Conservation (phyloP, 2,797 vertebrate genomes). For the Glossophaga mutica region DNA sequence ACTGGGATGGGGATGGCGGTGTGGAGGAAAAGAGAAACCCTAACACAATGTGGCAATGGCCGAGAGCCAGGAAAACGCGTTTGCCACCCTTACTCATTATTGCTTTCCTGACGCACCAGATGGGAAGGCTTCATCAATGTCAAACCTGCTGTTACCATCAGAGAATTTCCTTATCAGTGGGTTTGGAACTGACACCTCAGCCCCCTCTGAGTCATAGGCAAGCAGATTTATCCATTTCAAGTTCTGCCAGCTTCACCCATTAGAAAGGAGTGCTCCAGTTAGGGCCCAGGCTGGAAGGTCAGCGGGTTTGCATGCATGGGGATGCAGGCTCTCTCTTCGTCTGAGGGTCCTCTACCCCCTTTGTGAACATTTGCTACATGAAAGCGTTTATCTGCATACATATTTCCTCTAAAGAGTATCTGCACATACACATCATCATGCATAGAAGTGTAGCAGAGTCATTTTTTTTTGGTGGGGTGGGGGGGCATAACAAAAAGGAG, state of each 20-base stretch:
- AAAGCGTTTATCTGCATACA: neutral
- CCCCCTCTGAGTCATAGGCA: conserved; percentile 6
- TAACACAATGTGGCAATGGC: conserved; percentile 25
- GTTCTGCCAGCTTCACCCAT: neutral
- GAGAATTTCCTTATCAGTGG: conserved; percentile 60
- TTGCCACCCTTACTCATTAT: neutral
- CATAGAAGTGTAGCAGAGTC: neutral
- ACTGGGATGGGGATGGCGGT: neutral
- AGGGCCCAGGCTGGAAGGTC: neutral
- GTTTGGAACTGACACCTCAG: conserved; percentile 50
- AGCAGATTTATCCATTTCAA: conserved; percentile 43
- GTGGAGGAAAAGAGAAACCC: neutral
- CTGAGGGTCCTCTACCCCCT: neutral
- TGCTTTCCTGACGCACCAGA: conserved; percentile 53
- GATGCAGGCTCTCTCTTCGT: neutral
- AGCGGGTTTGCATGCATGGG: neutral
- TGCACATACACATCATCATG: neutral
- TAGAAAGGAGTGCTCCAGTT: neutral
- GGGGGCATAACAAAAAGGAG: neutral
- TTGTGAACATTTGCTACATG: neutral
- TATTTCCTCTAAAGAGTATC: neutral
- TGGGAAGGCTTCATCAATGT: conserved; percentile 66
- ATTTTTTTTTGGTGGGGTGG: too few species aligned
- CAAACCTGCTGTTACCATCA: conserved; percentile 56
- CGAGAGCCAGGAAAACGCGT: conserved; percentile 33